These are phyloP conservation scores for Microcebus jonahi DNA, from an alignment of 2,113 vertebrate genomes.

Conservation along the genomic window DNA sequence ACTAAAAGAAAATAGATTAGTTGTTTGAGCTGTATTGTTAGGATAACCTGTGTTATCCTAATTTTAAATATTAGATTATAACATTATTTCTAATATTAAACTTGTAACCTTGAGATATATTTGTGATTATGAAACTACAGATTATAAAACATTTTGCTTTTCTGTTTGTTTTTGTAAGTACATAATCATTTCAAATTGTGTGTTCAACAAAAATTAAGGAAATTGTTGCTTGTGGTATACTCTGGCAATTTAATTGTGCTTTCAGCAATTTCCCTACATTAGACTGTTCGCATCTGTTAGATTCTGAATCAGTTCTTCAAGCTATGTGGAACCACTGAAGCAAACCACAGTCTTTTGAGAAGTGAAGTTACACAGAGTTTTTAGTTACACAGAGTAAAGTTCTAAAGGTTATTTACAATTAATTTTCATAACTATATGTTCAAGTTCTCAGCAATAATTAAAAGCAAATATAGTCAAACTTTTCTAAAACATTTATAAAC, in stretches of 20 bases:
- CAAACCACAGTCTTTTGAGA: conserved; percentile 38
- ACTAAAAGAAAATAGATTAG: conserved; percentile 1
- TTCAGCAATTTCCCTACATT: conserved; percentile 60
- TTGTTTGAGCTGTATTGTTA: not conserved
- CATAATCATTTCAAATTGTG: conserved; percentile 68
- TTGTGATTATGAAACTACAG: conserved; percentile 50
- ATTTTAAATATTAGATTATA: conserved; percentile 47
- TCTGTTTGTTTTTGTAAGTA: conserved; percentile 57
- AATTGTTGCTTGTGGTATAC: conserved; percentile 51
- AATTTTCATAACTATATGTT: not conserved
- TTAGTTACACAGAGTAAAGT: conserved; percentile 35
- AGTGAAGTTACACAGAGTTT: conserved; percentile 7
- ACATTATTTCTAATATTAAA: conserved; percentile 13
- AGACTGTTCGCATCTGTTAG: conserved; percentile 51
- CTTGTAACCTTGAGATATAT: conserved; percentile 30
- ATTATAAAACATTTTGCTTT: conserved; percentile 52
- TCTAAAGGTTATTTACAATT: conserved; percentile 42
- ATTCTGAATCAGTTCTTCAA: conserved; percentile 32
- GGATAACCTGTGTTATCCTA: not conserved
- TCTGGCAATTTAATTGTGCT: conserved; percentile 65
- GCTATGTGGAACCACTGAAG: conserved; percentile 26
- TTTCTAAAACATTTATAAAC: conserved; percentile 34
- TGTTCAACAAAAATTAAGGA: conserved; percentile 67
- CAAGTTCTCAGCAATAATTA: conserved; percentile 25
- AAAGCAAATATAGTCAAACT: conserved; percentile 39